Base-by-base conservation (phyloP, 2,113 vertebrate genomes). In the Eleginops maclovinus region DNA sequence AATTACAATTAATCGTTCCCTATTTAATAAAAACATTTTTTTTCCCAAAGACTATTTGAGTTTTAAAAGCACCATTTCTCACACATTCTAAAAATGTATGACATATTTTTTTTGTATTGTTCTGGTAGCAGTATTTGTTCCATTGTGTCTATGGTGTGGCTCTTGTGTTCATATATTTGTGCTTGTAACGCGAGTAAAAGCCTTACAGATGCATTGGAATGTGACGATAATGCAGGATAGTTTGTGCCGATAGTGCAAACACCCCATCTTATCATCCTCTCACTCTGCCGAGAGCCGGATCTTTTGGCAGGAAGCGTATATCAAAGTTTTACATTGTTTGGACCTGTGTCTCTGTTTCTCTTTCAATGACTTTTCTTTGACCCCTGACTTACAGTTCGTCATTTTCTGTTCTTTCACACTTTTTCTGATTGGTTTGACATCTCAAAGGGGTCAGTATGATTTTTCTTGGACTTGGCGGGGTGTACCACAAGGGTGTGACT, bases 161-260 rank as follows among this genome's bases (percentile, higher is more conserved):
- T 73, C 2, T 1, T 56, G 7, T 68, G 28, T 60, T 7, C 36
- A 13, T 5, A 64, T n/a, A 55, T n/a, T 9, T 41, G 50, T 47
- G 63, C 54, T 47, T 15, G 56, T 58, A 47, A 67, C 31, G 64
- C 59, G 44, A 51, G 65, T 65, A 47, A 82, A 75, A 68, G 49
- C 46, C 64, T 74, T 44, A 49, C 47, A 36, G 59, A 83, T 13
- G 58, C 75, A 60, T 0, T 87, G 89, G 89, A 92, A 91, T 91
- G 88, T 88, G 80, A 77, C 56, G 72, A 86, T 91, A 83, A 90
- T 89, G 83, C 75, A 72, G 85, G 77, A 67, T 79, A 63, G 72
- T 86, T 84, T 87, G 77, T 85, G 71, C 81, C 86, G 89, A 87
- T 83, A 68, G 79, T 62, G 43, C 74, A 70, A 88, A 65, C 77